Percentiles rank a stretch among this genome's conserved stretches.
These are phyloP conservation scores for Artibeus jamaicensis DNA, from an alignment of 2,797 vertebrate species.

Conservation along the genomic window DNA sequence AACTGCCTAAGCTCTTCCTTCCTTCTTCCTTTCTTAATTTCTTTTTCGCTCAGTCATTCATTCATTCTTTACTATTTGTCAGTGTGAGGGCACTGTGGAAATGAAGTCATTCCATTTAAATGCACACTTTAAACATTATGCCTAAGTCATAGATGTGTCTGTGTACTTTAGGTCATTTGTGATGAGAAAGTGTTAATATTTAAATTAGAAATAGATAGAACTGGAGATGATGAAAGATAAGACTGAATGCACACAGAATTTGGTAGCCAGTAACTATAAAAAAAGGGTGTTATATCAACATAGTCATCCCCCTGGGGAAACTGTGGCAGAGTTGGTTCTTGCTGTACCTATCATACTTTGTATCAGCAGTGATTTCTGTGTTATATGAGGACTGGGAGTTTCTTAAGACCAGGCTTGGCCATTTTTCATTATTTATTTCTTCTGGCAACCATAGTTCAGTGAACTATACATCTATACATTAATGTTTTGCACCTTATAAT, in stretches of 20 bases:
- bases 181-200: not conserved
- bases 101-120: slow-evolving; percentile 26
- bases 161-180: not conserved
- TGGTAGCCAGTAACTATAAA: not conserved
- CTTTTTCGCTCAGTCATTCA: not conserved
- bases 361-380: not conserved
- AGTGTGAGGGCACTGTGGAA: not conserved
- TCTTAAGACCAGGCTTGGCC: not conserved
- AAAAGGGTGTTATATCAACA: not conserved
- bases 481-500: not conserved
- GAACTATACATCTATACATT: not conserved
- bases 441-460: not conserved
- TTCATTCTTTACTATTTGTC: not conserved
- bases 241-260: not conserved
- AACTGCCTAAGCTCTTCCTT: not conserved
- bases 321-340: not conserved
- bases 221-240: not conserved
- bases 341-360: not conserved
- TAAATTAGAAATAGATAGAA: not conserved
- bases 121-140: not conserved
- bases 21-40: not conserved
- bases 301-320: not conserved
- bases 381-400: not conserved
- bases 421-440: not conserved
- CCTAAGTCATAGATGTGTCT: not conserved